A percentile compares a stretch with the other conserved stretches of the same genome.
Conservation (phyloP, 2,888 invertebrate species). For the Sminthurinus aureus region DNA sequence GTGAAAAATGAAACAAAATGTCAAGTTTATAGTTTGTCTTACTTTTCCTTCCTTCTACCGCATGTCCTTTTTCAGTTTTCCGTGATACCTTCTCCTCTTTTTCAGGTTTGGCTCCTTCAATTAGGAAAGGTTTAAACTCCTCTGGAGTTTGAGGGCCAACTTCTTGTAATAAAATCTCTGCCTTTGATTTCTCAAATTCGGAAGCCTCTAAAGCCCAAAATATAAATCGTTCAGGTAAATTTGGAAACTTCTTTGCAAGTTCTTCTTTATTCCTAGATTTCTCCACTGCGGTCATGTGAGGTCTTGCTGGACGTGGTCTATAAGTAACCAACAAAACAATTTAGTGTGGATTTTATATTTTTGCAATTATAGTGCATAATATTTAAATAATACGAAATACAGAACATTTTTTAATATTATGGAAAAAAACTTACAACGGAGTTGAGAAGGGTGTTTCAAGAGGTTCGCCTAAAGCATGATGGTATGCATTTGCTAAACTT, state of each 20-base stretch:
- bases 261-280: constrained; percentile 61
- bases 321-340: neutral
- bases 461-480: constrained; percentile 48
- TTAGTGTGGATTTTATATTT: too few relatives aligned
- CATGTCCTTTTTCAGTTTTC: too few relatives aligned
- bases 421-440: constrained; percentile 45
- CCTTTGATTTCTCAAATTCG: constrained; percentile 82
- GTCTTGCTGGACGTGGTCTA: constrained; percentile 49
- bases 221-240: constrained; percentile 81
- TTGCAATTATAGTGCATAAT: neutral
- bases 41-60: neutral
- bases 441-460: constrained; percentile 59
- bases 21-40: neutral
- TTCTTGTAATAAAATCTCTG: constrained; percentile 76
- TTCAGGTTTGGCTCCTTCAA: neutral
- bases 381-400: neutral
- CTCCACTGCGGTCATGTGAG: constrained; percentile 54
- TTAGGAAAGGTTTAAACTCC: constrained; percentile 58
- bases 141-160: constrained; percentile 56
- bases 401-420: too few relatives aligned
- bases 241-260: constrained; percentile 74
- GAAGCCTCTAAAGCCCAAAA: constrained; percentile 87
- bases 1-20: neutral
- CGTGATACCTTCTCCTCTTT: too few relatives aligned
- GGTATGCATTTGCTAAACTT: constrained; percentile 43